Evolutionary conservation across 2,113 vertebrate genomes (phyloP), one percentile per base, ranked within the genome.

Genomic region (Aramus guarauna): DNA sequence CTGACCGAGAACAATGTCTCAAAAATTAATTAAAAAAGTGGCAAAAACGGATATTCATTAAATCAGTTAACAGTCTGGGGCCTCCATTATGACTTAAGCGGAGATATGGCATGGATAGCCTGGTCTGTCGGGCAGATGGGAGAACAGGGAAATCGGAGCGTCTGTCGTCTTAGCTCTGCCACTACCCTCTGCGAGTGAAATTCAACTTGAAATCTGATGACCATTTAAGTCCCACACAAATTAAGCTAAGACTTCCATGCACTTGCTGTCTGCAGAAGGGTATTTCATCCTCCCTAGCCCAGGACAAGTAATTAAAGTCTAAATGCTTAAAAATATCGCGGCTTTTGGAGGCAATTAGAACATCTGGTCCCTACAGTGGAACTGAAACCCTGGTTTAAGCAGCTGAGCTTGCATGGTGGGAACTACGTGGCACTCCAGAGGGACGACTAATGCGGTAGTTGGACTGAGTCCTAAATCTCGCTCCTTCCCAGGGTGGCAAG

Each of bases 371-470:
- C 41, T 75, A 15, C n/a, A 43, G 26, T 63, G 18, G 26, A 50
- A 76, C n/a, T 1, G 3, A 82, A 88, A 3, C 34, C 6, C 17
- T 81, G 23, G 26, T 67, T 85, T 74, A 26, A 93, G 30, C 34
- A 66, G 27, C 43, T 36, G 60, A 50, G 56, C 27, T 75, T 75
- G 5, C 39, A 1, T 5, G 39, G 29, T 56, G 29, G 58, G 45
- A 78, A 11, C 4, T 7, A 8, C 9, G 18, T 9, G 14, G 48
- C 0, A 0, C 59, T 69, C 53, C 36, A 13, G 67, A 64, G 43
- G 75, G 34, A 4, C 47, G 19, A 22, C 12, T 68, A 32, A 15
- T 17, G 23, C 20, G 66, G 3, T 43, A 47, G 36, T 5, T 60
- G 60, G 47, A 48, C n/a, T 15, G 24, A 37, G 43, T 32, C 73